Evolutionary conservation across 2,888 invertebrate genomes (phyloP), one percentile per base, ranked within the genome.

Genomic region (Caenorhabditis becei): DNA sequence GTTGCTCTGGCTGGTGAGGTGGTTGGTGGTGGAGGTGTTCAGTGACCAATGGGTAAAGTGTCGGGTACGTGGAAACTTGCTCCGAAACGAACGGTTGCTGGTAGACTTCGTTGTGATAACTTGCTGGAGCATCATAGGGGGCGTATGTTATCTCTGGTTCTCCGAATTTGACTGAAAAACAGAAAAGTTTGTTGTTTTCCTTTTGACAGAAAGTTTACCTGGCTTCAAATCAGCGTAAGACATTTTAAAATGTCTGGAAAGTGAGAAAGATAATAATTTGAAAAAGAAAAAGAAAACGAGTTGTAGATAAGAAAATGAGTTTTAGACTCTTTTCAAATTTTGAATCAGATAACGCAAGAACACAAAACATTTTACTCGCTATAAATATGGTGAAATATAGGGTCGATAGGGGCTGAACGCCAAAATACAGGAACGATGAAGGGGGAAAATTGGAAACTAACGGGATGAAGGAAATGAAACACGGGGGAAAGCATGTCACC

Each of bases 181-280:
- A n/a, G n/a, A n/a, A n/a, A n/a, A n/a, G n/a, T n/a, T n/a, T n/a
- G n/a, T n/a, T n/a, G n/a, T n/a, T n/a, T n/a, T n/a, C n/a, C n/a
- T n/a, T n/a, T n/a, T n/a, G n/a, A n/a, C n/a, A n/a, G n/a, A n/a
- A n/a, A n/a, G n/a, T n/a, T 32, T 32, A 71, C 71, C 78, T 56
- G 79, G 79, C 35, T 79, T 79, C 61, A 79, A 56, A 67, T 79
- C 79, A 2, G 63, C 72, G 32, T 72, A 79, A 35, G 71, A 72
- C 72, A 72, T 79, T 28, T 5, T 8, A 47, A 7, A 24, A 28
- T 53, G 16, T 2, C 23, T 32, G 56, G 24, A 28, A 44, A 56
- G 11, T 37, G 23, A 32, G 18, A 44, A 62, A 26, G n/a, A 63
- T 47, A 7, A 11, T 32, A 32, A n/a, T 4, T 32, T 61, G 0